A percentile compares a stretch with the other conserved stretches of the same genome.
Evolutionary conservation across 2,888 invertebrate genomes (phyloP).

Genomic region (Glaucopsyche alexis): DNA sequence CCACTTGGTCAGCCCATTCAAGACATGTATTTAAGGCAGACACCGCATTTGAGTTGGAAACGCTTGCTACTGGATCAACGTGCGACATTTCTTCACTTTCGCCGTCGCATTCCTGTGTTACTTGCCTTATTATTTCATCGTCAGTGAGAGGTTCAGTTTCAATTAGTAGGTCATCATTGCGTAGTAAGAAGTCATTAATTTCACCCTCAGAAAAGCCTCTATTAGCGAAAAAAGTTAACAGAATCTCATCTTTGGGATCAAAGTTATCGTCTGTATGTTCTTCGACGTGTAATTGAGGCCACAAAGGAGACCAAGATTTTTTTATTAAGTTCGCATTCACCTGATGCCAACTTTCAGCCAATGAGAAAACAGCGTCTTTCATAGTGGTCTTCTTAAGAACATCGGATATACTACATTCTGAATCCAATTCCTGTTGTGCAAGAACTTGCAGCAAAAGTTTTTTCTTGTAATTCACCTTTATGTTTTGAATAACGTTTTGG

Average conservation of each 20-base stretch:
- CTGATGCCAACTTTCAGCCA: constrained; percentile 27
- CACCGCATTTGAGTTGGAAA: no score
- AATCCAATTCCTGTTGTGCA: constrained; percentile 24
- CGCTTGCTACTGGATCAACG: no score
- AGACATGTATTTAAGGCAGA: no score
- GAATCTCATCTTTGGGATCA: constrained; percentile 28
- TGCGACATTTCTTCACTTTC: no score
- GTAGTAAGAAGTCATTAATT: no score
- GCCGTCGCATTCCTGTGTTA: no score
- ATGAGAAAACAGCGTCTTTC: constrained; percentile 27
- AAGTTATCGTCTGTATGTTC: constrained; percentile 28
- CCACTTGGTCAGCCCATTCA: constrained; percentile 31
- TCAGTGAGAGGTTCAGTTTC: no score
- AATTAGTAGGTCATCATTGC: no score
- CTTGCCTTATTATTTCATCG: no score
- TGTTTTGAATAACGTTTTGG: constrained; percentile 42
- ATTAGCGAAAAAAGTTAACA: no score
- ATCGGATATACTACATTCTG: constrained; percentile 25
- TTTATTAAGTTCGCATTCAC: constrained; percentile 31
- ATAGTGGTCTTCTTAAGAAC: constrained; percentile 24
- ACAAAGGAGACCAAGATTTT: constrained; percentile 32
- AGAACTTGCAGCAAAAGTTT: constrained; percentile 28
- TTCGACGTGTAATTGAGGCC: constrained; percentile 29
- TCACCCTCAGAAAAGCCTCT: no score
- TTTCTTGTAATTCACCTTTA: constrained; percentile 40